Evolutionary conservation across 2,888 invertebrate species (phyloP), one percentile per base, ranked within the genome.

Genomic region (Cosmia pyralina): DNA sequence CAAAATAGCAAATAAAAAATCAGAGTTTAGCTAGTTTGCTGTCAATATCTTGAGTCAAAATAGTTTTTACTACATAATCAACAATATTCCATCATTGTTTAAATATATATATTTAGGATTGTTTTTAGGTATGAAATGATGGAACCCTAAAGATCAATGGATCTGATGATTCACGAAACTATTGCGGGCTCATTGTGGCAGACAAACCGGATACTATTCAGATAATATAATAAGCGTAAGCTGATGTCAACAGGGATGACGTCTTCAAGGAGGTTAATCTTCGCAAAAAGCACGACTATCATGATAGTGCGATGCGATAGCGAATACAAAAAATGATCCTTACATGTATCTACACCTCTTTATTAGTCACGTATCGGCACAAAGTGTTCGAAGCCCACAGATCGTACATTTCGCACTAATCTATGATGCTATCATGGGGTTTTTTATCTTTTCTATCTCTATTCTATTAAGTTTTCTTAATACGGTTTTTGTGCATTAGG

Each of bases 181-280:
- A 88, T 85, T 85, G 86, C 85, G 83, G 87, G 88, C 89, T 88
- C 85, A 89, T 89, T 87, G 90, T 89, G 86, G 77, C 82, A 85
- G 81, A 86, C 85, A 83, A 89, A 89, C 94, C 95, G 95, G 95
- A 95, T 94, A 90, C 92, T 88, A 85, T 87, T 86, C 88, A 89
- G 83, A 89, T 90, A 90, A 89, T 88, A 89, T 89, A 90, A 89
- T 88, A 87, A 81, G 81, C 77, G 74, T 87, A 86, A 88, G 94
- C 93, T 94, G 95, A 95, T 95, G 94, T 94, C 95, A 95, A 95
- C 93, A 88, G 80, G 79, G 85, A 92, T 94, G 93, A 93, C 93
- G 94, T 90, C 90, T 89, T 87, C 88, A 72, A 87, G 76, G 82
- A 87, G 88, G 87, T 85, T 83, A 85, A 89, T 83, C 85, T 83